Percentiles rank a stretch among this genome's conserved stretches.
Evolutionary conservation across 1,140 invertebrate species (phyloP).

Genomic region (Coenobita brevimanus): DNA sequence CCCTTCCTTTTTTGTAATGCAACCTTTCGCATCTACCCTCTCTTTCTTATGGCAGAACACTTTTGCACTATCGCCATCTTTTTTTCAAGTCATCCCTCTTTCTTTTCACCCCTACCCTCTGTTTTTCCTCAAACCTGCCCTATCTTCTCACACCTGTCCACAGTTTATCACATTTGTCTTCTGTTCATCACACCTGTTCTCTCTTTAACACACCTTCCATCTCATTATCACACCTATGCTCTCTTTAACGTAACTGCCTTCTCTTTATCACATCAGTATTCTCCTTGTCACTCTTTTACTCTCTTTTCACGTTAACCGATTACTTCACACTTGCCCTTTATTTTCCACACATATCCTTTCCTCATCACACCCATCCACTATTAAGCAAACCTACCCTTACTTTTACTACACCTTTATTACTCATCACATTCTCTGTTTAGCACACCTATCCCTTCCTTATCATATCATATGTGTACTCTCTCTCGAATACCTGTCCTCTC

Average conservation of each 20-base stretch:
- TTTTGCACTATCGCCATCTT: neutral
- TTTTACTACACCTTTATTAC: too few relatives aligned
- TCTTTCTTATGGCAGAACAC: neutral
- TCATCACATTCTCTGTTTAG: too few relatives aligned
- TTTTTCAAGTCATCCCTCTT: neutral
- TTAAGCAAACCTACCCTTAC: too few relatives aligned
- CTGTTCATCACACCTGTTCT: neutral
- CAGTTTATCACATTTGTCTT: neutral
- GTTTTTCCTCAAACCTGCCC: too few relatives aligned
- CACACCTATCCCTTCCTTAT: too few relatives aligned
- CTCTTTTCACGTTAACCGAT: neutral
- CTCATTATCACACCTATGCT: neutral
- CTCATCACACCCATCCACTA: too few relatives aligned
- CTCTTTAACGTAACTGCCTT: neutral
- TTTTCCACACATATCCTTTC: too few relatives aligned
- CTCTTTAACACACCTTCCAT: neutral
- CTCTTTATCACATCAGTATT: neutral
- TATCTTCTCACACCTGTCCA: too few relatives aligned
- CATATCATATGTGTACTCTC: too few relatives aligned
- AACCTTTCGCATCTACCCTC: neutral
- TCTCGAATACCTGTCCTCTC: too few relatives aligned
- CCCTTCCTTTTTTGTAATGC: neutral
- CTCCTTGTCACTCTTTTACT: neutral
- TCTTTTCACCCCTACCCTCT: neutral
- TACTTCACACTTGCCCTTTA: neutral